A percentile compares a stretch with the other conserved stretches of the same genome.
Conservation (phyloP, 2,797 vertebrate species). For the Allenopithecus nigroviridis region DNA sequence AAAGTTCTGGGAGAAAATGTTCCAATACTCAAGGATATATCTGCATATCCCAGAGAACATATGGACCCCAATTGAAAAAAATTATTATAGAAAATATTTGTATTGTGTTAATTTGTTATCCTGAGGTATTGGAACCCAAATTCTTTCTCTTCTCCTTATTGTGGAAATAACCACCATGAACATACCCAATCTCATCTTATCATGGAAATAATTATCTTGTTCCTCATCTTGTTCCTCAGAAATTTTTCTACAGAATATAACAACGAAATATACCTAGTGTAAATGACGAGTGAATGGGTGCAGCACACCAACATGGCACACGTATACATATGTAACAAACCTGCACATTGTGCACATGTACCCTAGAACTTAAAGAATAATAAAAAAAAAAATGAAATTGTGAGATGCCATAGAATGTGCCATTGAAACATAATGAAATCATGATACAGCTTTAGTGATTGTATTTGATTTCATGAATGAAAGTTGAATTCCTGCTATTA, state of each 20-base stretch:
- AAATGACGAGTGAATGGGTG: too few relatives aligned
- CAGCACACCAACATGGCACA: too few relatives aligned
- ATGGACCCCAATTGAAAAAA: background rate
- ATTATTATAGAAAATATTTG: background rate
- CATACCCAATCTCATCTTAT: too few relatives aligned
- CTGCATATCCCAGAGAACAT: background rate
- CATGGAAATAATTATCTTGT: too few relatives aligned
- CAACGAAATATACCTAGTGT: background rate
- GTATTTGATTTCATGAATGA: background rate
- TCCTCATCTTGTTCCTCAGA: background rate
- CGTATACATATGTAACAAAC: too few relatives aligned
- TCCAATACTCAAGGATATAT: background rate
- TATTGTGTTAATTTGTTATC: background rate
- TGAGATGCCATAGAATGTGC: background rate
- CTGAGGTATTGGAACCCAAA: background rate
- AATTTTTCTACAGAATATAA: background rate
- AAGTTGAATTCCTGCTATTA: background rate
- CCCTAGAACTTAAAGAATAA: too few relatives aligned
- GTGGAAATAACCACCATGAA: too few relatives aligned
- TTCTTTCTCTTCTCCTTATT: background rate
- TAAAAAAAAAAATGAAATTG: background rate
- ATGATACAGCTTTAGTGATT: background rate
- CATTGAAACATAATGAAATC: background rate
- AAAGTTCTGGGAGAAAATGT: background rate
- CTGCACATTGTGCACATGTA: too few relatives aligned